Evolutionary conservation across 1,140 invertebrate genomes (phyloP), one percentile per base, ranked within the genome.

Genomic region (Drosophila santomea): DNA sequence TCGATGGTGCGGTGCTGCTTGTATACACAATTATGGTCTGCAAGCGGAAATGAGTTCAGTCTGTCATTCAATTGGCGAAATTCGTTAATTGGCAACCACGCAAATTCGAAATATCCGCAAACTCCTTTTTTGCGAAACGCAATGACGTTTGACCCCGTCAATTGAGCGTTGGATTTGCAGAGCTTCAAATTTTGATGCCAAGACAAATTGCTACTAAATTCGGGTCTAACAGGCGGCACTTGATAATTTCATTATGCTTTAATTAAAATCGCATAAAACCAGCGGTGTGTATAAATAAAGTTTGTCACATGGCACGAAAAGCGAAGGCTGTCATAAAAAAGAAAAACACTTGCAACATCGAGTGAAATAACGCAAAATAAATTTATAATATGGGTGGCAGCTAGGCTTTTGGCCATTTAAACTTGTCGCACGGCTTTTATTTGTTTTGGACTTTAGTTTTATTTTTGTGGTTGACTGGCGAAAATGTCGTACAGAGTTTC

Each of bases 401-500:
- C 81, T 74, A 74, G 77, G 52, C 61, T 78, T 82, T 78, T 71
- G 64, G 78, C 68, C 74, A 85, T 74, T 86, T 67, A 83, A 88
- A 88, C 75, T 83, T 86, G 83, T 86, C 75, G 80, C 80, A 59
- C 71, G 56, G 80, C 51, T 83, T 69, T 61, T 41, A 66, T 79
- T 62, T 69, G 63, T 35, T 71, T 84, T 60, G 35, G 61, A 17
- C 58, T 69, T 66, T 41, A 48, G 44, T 52, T 38, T 61, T 50
- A 41, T 62, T 58, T 64, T 76, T 48, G 36, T 57, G 8, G 62
- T 73, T 72, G 74, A 57, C 72, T 62, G 60, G 77, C 80, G 78
- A 89, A 89, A 89, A 89, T 89, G 84, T 90, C 84, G 80, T 80
- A 89, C 85, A 89, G 77, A 84, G 74, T 88, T 78, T 89, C 69